These are phyloP conservation scores for Mirza zaza DNA, from an alignment of 2,113 vertebrate genomes.

Conservation along the genomic window DNA sequence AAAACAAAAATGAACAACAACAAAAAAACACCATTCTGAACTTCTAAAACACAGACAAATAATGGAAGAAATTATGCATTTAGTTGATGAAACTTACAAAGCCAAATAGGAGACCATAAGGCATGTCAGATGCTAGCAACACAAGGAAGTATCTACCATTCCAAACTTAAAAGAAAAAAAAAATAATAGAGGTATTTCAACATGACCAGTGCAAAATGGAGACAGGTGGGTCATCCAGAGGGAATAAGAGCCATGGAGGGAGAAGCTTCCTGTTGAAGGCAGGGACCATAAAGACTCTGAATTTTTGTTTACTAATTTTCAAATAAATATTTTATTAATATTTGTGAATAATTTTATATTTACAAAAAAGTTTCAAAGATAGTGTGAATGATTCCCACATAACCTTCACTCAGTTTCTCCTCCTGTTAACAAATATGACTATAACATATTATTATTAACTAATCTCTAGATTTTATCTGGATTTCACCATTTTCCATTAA, in stretches of 20 bases:
- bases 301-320: neutral
- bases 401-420: neutral
- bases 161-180: neutral
- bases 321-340: neutral
- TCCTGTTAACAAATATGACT: neutral
- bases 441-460: neutral
- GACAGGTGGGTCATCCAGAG: no score
- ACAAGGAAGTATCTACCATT: neutral
- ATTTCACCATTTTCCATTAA: neutral
- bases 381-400: neutral
- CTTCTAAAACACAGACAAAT: neutral
- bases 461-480: neutral
- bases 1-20: neutral
- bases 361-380: neutral
- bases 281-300: neutral
- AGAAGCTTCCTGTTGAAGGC: neutral
- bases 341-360: neutral
- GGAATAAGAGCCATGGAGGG: neutral
- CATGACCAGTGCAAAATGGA: neutral
- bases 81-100: neutral
- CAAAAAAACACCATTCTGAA: neutral
- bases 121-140: no score
- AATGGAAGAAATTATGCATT: neutral
- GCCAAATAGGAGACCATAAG: neutral
- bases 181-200: neutral